Evolutionary conservation across 2,113 vertebrate species (phyloP).

Genomic region (Phylloscopus trochilus): DNA sequence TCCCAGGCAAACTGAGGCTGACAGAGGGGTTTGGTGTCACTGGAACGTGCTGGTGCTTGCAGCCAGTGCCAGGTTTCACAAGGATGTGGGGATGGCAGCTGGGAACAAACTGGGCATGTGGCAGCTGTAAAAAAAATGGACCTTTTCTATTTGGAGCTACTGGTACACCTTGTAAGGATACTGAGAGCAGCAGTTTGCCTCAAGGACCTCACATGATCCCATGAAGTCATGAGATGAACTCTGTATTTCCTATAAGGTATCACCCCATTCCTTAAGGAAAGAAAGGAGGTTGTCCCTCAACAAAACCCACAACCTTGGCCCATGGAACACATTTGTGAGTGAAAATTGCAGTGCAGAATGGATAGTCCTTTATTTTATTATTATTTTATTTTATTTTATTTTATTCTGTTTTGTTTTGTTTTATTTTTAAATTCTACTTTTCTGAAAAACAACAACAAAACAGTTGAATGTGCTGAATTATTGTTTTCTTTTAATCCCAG

Average conservation of each 20-base stretch:
- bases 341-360: neutral
- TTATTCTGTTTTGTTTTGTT: neutral
- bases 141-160: neutral
- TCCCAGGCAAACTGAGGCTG: neutral
- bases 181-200: neutral
- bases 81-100: neutral
- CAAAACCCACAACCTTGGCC: neutral
- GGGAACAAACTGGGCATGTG: neutral
- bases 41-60: neutral
- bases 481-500: neutral
- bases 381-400: neutral
- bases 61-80: neutral
- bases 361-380: neutral
- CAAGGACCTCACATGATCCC: neutral
- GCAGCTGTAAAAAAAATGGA: neutral
- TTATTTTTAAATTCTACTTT: neutral
- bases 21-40: neutral
- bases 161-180: neutral
- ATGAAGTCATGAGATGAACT: neutral
- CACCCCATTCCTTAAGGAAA: accelerated
- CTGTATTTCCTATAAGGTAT: neutral
- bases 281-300: neutral
- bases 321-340: neutral
- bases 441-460: neutral
- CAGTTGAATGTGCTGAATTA: neutral